These are phyloP conservation scores for Scatophagus argus DNA, from an alignment of 2,113 vertebrate genomes.

Conservation along the genomic window DNA sequence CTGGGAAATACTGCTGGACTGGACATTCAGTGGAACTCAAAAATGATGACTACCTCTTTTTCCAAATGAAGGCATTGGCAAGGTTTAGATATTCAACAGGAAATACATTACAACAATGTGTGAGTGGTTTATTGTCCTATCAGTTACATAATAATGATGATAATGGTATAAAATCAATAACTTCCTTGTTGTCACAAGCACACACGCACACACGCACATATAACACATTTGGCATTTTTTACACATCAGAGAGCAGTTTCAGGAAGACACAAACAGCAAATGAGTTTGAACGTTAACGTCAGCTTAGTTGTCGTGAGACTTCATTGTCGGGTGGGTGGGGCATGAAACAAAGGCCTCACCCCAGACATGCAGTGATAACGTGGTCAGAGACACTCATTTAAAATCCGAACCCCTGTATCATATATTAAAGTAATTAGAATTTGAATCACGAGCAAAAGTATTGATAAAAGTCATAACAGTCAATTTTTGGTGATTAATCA, in stretches of 20 bases:
- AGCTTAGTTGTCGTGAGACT: background rate
- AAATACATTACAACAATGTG: background rate
- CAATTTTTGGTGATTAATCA: background rate
- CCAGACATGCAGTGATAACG: background rate
- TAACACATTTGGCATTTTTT: background rate
- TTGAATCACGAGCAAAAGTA: background rate
- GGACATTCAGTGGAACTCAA: background rate
- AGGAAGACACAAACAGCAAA: background rate
- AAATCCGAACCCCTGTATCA: background rate
- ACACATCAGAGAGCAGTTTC: background rate
- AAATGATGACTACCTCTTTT: background rate
- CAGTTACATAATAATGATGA: background rate
- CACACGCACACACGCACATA: background rate
- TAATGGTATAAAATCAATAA: background rate
- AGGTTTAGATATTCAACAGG: background rate
- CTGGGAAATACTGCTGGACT: background rate
- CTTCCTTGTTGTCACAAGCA: background rate
- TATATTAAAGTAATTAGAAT: background rate
- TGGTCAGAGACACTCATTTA: background rate
- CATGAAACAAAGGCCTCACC: background rate
- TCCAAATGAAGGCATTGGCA: background rate
- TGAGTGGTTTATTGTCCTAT: background rate
- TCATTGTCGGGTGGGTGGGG: too few relatives aligned
- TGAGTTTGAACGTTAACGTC: background rate
- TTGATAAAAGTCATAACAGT: background rate